Percentiles rank a stretch among this genome's conserved stretches.
Conservation (phyloP, 2,113 vertebrate genomes). For the Cervus canadensis region DNA sequence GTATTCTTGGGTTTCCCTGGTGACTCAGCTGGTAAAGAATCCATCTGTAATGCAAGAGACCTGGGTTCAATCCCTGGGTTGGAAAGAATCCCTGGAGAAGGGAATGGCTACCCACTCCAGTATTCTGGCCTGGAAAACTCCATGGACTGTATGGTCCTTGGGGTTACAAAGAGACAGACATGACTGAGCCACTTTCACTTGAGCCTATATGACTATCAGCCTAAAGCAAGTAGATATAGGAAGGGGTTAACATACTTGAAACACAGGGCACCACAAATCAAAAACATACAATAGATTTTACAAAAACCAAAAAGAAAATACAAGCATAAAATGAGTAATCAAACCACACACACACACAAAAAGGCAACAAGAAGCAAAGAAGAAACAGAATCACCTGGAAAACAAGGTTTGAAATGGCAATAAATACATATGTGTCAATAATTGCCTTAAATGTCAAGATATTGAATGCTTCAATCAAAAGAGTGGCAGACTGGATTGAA, state of each 20-base stretch:
- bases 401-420: background rate
- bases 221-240: background rate
- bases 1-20: background rate
- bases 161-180: background rate
- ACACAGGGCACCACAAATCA: background rate
- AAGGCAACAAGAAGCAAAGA: background rate
- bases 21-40: background rate
- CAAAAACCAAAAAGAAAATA: background rate
- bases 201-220: background rate
- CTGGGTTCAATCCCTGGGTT: background rate
- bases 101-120: background rate
- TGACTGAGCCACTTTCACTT: background rate
- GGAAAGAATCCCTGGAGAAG: background rate
- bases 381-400: background rate
- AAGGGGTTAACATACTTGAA: background rate
- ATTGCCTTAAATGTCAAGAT: background rate
- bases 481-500: background rate
- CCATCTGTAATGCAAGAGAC: background rate
- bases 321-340: background rate
- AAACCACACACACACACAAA: background rate
- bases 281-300: background rate
- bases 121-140: background rate
- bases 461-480: background rate
- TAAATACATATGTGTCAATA: background rate
- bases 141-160: background rate